These are phyloP conservation scores for Indicator maculatus DNA, from an alignment of 2,113 vertebrate genomes.

Conservation along the genomic window DNA sequence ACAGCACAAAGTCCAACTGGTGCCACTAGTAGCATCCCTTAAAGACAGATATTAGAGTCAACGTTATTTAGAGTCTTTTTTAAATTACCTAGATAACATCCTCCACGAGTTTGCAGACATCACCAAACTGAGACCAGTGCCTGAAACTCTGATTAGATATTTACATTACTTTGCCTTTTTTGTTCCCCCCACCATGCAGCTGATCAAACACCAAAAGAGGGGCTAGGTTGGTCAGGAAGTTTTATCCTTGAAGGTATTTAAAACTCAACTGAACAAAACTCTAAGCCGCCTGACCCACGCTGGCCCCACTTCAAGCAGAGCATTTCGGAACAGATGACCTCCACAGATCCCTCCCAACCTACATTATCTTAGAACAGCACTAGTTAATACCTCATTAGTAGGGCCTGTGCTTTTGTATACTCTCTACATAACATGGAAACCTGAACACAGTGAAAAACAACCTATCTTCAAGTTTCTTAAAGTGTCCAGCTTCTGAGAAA, in stretches of 20 bases:
- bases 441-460: background rate
- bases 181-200: background rate
- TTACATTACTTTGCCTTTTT: background rate
- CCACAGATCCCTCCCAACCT: background rate
- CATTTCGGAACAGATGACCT: background rate
- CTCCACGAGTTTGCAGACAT: background rate
- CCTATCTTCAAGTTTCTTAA: background rate
- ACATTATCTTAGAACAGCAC: background rate
- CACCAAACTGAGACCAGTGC: background rate
- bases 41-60: background rate
- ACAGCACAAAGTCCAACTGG: background rate
- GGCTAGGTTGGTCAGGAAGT: background rate
- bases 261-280: background rate
- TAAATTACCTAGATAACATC: background rate
- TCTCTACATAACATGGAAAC: background rate
- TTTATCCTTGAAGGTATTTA: background rate
- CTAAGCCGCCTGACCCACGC: background rate
- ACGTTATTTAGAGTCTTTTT: background rate
- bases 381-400: background rate
- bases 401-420: background rate
- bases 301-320: background rate
- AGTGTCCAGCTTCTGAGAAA: background rate
- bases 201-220: background rate
- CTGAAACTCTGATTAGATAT: background rate
- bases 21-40: background rate